Evolutionary conservation across 2,797 vertebrate species (phyloP), one percentile per base, ranked within the genome.

Genomic region (Zalophus californianus): DNA sequence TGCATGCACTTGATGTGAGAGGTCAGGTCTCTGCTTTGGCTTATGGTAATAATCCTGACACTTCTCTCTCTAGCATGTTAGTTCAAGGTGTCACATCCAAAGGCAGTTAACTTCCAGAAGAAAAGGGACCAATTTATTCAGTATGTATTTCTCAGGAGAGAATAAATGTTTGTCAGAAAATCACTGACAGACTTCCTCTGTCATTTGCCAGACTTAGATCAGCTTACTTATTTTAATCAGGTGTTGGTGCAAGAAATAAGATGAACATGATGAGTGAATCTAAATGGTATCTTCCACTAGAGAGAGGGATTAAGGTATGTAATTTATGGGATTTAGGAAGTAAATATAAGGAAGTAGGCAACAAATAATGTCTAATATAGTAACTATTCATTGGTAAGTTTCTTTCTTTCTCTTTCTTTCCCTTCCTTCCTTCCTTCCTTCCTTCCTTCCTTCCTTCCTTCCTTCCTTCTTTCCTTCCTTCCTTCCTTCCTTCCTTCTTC

Each of bases 171-270:
- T 38, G 9, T 68, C 66, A 86, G 32, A 50, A 94, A 90, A 77
- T 83, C 18, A 70, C 16, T 29, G 41, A 29, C 7, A 85, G 14
- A 52, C 29, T 50, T 66, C 10, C 16, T 80, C 8, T 35, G 11
- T 38, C 72, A 68, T 62, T 68, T 89, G 64, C 29, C 52, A 80
- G 56, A 85, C 44, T 68, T 35, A 79, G 41, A 35, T 56, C 68
- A 79, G n/a, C 21, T 35, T 93, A 60, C 23, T 91, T 92, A 68
- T 78, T 25, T 94, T 52, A 66, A 88, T 79, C n/a, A 96, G 8
- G 29, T 11, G 35, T 12, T 56, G 18, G 23, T 73, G n/a, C 88
- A 72, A 91, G 11, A 93, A 72, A 79, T 2, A 79, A 5, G 48
- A 78, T 84, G 18, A 35, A 41, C 64, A 66, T 56, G 32, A 72